Evolutionary conservation across 1,140 invertebrate species (phyloP).

Genomic region (Drosophila santomea): DNA sequence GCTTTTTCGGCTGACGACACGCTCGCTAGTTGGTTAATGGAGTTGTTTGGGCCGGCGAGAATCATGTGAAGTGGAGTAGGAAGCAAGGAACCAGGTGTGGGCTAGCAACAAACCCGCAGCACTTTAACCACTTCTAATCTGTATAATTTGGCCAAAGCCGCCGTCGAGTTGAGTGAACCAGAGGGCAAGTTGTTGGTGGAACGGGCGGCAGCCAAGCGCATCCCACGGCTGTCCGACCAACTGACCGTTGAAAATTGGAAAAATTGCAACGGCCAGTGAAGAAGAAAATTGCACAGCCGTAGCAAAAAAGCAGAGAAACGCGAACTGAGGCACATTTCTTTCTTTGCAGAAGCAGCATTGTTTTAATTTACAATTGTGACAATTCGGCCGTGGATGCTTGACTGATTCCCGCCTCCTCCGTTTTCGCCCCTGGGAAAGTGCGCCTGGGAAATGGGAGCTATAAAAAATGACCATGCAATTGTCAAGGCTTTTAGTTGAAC

Average conservation of each 20-base stretch:
- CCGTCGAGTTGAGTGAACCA: constrained; percentile 38
- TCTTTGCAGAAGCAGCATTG: constrained; percentile 57
- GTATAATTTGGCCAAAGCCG: constrained; percentile 66
- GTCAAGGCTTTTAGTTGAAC: constrained; percentile 80
- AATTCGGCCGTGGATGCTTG: constrained; percentile 65
- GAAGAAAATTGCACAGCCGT: constrained; percentile 79
- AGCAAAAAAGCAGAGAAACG: constrained; percentile 46
- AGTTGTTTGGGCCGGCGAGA: constrained; percentile 54
- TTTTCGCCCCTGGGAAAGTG: constrained; percentile 64
- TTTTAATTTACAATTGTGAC: constrained; percentile 78
- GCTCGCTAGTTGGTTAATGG: constrained; percentile 41
- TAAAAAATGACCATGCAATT: constrained; percentile 74
- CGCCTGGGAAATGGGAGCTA: constrained; percentile 53
- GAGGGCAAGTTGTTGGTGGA: constrained; percentile 3
- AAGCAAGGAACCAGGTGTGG: constrained; percentile 56
- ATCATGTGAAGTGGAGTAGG: constrained; percentile 55
- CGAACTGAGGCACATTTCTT: constrained; percentile 62
- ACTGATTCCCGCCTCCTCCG: constrained; percentile 22
- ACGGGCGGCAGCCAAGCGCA: constrained; percentile 52
- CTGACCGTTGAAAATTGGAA: constrained; percentile 83
- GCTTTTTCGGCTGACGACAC: constrained; percentile 57
- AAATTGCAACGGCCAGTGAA: constrained; percentile 81
- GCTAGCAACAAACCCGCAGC: constrained; percentile 64
- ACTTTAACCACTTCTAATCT: constrained; percentile 66
- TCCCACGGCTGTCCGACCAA: constrained; percentile 73